phyloP scores from a whole-genome alignment of 2,113 vertebrate genomes.

The Cyanoderma ruficeps region DNA sequence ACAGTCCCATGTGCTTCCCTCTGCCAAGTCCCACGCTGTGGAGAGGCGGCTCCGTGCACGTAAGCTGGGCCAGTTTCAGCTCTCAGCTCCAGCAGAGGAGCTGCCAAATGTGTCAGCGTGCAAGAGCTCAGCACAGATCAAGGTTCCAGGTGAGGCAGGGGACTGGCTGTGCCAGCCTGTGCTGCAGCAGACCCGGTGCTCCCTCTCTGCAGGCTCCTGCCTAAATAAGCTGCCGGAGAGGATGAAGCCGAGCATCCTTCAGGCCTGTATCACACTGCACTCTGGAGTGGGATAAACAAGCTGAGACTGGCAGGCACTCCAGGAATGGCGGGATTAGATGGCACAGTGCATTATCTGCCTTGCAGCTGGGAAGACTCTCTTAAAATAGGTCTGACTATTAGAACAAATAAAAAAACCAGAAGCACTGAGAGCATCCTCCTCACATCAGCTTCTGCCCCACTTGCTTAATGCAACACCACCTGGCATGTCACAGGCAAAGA shows the following conservation, averaged over 20 bases:
- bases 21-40: conserved; percentile 47
- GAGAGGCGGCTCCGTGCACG: neutral
- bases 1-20: neutral
- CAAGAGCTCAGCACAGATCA: neutral
- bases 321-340: conserved; percentile 33
- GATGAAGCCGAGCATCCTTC: neutral
- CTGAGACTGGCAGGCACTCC: conserved; percentile 21
- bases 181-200: neutral
- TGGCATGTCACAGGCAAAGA: neutral
- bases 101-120: conserved; percentile 38
- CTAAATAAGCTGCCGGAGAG: neutral
- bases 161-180: neutral
- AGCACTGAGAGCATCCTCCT: neutral
- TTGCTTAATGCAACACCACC: neutral
- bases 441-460: neutral
- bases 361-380: conserved; percentile 8
- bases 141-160: conserved; percentile 40
- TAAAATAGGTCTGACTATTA: conserved; percentile 30
- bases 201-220: neutral
- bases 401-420: neutral
- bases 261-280: neutral
- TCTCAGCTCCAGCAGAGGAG: neutral
- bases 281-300: neutral
- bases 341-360: conserved; percentile 11
- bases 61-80: neutral